A percentile compares a stretch with the other conserved stretches of the same genome.
Evolutionary conservation across 2,888 invertebrate genomes (phyloP).

Genomic region (Sarcophaga caerulescens): DNA sequence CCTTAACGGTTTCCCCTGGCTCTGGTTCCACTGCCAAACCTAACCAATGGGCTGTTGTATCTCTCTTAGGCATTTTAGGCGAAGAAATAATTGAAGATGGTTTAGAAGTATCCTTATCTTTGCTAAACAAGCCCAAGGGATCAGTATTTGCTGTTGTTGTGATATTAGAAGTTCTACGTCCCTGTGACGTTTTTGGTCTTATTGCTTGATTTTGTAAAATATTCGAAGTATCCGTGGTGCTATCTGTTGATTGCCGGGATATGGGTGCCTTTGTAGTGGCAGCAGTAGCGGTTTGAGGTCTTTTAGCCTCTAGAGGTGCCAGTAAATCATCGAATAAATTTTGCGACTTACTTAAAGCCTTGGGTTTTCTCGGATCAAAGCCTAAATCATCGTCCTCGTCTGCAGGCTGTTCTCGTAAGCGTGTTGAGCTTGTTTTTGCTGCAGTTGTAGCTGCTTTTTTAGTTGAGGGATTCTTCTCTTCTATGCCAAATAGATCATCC

Average conservation of each 20-base stretch:
- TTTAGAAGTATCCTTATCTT: constrained; percentile 72
- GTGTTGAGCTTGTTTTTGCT: constrained; percentile 53
- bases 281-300: constrained; percentile 70
- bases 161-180: constrained; percentile 76
- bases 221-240: constrained; percentile 78
- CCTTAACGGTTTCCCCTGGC: constrained; percentile 26
- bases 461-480: constrained; percentile 72
- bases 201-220: constrained; percentile 70
- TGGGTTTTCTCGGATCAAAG: constrained; percentile 81
- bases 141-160: constrained; percentile 72
- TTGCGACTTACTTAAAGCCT: constrained; percentile 72
- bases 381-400: constrained; percentile 79
- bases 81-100: constrained; percentile 71
- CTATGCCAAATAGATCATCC: constrained; percentile 80
- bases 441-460: constrained; percentile 33
- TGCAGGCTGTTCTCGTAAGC: constrained; percentile 66
- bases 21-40: constrained; percentile 75
- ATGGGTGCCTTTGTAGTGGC: constrained; percentile 72
- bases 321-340: constrained; percentile 79
- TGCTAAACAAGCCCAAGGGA: constrained; percentile 74
- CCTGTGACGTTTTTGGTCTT: constrained; percentile 78
- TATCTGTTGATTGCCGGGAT: constrained; percentile 80
- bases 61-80: constrained; percentile 74
- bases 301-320: constrained; percentile 72
- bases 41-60: constrained; percentile 78